Evolutionary conservation across 2,888 invertebrate species (phyloP).

Genomic region (Bellardia pandia): DNA sequence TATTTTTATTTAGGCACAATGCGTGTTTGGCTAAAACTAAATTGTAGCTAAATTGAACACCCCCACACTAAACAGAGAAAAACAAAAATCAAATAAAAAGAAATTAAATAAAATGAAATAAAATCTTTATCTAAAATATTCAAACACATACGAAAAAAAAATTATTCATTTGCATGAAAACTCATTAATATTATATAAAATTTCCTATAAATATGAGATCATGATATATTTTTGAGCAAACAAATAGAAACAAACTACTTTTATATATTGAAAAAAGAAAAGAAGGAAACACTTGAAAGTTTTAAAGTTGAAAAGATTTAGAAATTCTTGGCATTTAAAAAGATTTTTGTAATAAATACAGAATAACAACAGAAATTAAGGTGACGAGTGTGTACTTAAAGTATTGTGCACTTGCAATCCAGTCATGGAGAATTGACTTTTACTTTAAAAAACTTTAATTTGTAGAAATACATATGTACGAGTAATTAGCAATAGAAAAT

Average conservation of each 20-base stretch:
- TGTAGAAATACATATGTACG: no score
- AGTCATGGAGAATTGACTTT: no score
- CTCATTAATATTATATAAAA: conserved; percentile 45
- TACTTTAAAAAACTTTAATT: no score
- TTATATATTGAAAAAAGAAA: neutral
- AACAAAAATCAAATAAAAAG: conserved; percentile 15
- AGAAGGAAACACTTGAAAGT: conserved; percentile 2
- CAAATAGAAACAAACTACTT: neutral
- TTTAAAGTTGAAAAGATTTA: neutral
- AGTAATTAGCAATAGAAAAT: no score
- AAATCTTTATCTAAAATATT: conserved; percentile 40
- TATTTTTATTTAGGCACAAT: conserved; percentile 49
- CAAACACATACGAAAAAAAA: conserved; percentile 31
- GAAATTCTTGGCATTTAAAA: no score
- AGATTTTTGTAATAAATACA: no score
- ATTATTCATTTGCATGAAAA: conserved; percentile 44
- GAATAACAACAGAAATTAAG: no score
- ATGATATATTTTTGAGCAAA: conserved; percentile 54
- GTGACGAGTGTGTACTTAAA: no score
- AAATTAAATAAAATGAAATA: conserved; percentile 27
- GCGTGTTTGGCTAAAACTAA: conserved; percentile 46
- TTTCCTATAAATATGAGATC: conserved; percentile 55
- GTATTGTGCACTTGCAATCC: no score
- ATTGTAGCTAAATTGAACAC: conserved; percentile 41
- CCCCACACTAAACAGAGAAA: conserved; percentile 54